Base-by-base conservation (phyloP, 2,113 vertebrate species). In the Sylvia atricapilla region DNA sequence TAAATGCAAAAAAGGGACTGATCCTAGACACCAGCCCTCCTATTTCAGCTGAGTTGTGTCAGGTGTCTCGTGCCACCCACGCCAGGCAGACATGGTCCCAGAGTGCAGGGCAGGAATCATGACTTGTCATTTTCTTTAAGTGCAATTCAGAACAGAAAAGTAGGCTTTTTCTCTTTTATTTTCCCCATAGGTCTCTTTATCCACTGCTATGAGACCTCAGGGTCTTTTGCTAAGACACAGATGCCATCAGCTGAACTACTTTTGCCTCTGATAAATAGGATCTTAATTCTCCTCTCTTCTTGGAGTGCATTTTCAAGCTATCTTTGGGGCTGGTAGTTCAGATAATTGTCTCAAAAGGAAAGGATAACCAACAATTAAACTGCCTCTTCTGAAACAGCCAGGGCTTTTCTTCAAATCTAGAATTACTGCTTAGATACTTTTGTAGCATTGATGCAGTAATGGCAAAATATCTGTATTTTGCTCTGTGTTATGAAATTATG, bases 1-100 rank as follows among this genome's bases (percentile, higher is more conserved):
- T 98, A 93, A 67, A 58, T 44, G 59, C n/a, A 94, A 47, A 76
- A 66, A 77, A 39, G 35, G 69, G 76, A 31, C 55, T 22, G 60
- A 89, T 81, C 47, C 69, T 3, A 90, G 84, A 72, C 41, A 21
- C 12, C 37, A 52, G 49, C 35, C 41, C 44, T 75, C 49, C 39
- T 17, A 2, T 30, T 86, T 69, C 74, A 66, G 31, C 59, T 31
- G 3, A 41, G 35, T 21, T 21, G 14, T 23, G n/a, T 24, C 55
- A 46, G n/a, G 62, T 44, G 58, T 47, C 66, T 67, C 1, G 0
- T 35, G 69, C 35, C 63, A 64, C 70, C 33, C 52, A 33, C 0
- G 0, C 62, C 47, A 49, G 60, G 73, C 39, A 55, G 74, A 30
- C 21, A 31, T 0, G 0, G 33, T 50, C 46, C 67, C 59, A 63